phyloP scores from a whole-genome alignment of 2,888 invertebrate genomes.

The Chorisops tibialis region DNA sequence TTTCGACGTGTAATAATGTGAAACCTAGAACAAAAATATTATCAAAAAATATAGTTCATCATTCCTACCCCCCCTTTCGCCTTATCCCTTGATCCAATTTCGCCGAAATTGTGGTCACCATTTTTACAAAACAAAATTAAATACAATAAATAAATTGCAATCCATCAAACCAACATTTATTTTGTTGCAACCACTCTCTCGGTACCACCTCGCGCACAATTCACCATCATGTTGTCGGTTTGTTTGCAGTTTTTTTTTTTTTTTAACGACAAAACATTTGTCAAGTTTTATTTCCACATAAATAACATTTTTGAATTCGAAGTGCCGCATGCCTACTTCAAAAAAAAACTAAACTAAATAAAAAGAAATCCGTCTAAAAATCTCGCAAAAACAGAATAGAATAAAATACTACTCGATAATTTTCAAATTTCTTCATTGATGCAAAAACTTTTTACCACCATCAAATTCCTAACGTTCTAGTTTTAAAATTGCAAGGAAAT shows the following conservation, averaged over 20 bases:
- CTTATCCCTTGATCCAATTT: too few species aligned
- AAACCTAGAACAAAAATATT: conserved; percentile 4
- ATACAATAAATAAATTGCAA: conserved; percentile 13
- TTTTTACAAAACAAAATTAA: conserved; percentile 3
- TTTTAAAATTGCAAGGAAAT: too few species aligned
- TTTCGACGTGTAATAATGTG: background rate
- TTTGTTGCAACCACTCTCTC: background rate
- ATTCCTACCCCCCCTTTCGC: too few species aligned
- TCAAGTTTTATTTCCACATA: conserved; percentile 15
- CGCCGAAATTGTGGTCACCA: conserved; percentile 11
- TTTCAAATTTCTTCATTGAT: too few species aligned
- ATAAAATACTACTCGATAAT: too few species aligned
- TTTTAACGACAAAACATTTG: conserved; percentile 18
- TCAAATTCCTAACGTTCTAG: too few species aligned
- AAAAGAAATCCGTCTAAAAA: too few species aligned
- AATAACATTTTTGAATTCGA: conserved; percentile 10
- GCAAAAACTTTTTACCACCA: too few species aligned
- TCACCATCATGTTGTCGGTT: background rate
- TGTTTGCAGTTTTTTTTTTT: conserved; percentile 8
- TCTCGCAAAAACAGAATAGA: too few species aligned
- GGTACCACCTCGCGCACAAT: background rate
- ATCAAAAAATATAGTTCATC: background rate
- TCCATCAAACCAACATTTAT: conserved; percentile 13
- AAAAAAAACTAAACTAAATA: too few species aligned
- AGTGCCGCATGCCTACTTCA: too few species aligned